Conservation (phyloP, 2,888 invertebrate species). For the Apodemia duryi region DNA sequence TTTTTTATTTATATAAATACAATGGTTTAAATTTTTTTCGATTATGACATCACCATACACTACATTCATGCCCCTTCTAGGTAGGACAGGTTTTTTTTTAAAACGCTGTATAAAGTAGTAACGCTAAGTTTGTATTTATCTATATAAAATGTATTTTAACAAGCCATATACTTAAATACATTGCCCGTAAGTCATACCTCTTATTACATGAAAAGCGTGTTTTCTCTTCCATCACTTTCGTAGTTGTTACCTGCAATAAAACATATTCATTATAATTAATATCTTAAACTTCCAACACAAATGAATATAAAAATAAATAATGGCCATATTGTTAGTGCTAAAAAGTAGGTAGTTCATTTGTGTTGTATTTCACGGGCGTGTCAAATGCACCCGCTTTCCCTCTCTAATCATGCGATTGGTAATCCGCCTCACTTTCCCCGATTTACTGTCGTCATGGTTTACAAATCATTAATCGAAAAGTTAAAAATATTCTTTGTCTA, state of each 20-base stretch:
- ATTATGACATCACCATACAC: no score
- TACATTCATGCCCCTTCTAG: no score
- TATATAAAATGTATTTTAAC: neutral
- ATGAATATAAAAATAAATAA: neutral
- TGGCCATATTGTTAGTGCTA: neutral
- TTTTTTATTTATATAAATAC: no score
- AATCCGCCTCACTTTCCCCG: slow-evolving; percentile 47
- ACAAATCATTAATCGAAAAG: slow-evolving; percentile 7
- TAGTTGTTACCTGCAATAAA: slow-evolving; percentile 16
- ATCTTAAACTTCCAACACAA: neutral
- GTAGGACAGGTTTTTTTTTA: no score
- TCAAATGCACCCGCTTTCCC: slow-evolving; percentile 51
- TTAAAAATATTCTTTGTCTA: neutral
- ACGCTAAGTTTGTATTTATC: neutral
- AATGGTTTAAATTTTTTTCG: no score
- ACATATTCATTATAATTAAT: slow-evolving; percentile 13
- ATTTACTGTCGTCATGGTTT: slow-evolving; percentile 33
- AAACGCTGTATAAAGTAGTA: no score
- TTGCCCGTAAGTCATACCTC: neutral
- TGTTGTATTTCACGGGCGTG: slow-evolving; percentile 37
- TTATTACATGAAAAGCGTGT: neutral
- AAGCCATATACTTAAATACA: neutral
- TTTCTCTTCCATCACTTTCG: neutral
- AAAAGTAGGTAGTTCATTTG: slow-evolving; percentile 7
- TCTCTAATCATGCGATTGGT: slow-evolving; percentile 37